Evolutionary conservation across 1,140 invertebrate genomes (phyloP).

Genomic region (Dufourea novaeangliae): DNA sequence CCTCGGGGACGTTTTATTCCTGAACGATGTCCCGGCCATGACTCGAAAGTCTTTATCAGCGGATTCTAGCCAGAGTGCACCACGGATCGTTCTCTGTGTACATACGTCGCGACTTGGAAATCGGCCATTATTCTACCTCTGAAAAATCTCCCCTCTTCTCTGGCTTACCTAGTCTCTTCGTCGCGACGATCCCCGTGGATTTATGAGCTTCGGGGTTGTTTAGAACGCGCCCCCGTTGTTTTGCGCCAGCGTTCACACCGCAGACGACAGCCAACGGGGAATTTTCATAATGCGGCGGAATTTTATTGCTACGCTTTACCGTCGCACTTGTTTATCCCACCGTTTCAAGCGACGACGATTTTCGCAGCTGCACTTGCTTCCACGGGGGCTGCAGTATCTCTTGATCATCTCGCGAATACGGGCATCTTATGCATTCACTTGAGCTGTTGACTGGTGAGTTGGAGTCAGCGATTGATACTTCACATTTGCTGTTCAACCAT

Average conservation of each 20-base stretch:
- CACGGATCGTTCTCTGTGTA: too few species aligned
- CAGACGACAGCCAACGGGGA: background rate
- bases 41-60: slow-evolving; percentile 62
- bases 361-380: background rate
- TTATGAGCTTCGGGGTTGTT: background rate
- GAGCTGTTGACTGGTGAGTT: too few species aligned
- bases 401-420: too few species aligned
- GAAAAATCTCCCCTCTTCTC: background rate
- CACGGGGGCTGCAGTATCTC: too few species aligned
- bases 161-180: background rate
- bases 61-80: slow-evolving; percentile 19
- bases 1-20: slow-evolving; percentile 66
- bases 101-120: background rate
- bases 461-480: too few species aligned
- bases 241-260: background rate
- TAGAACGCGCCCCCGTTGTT: background rate
- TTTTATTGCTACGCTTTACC: background rate
- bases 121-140: background rate
- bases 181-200: background rate
- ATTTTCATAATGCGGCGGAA: slow-evolving; percentile 1
- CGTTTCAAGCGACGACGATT: background rate
- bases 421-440: too few species aligned
- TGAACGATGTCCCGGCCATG: slow-evolving; percentile 68
- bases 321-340: background rate
- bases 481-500: too few species aligned